Evolutionary conservation across 2,113 vertebrate species (phyloP).

Genomic region (Neoarius graeffei): DNA sequence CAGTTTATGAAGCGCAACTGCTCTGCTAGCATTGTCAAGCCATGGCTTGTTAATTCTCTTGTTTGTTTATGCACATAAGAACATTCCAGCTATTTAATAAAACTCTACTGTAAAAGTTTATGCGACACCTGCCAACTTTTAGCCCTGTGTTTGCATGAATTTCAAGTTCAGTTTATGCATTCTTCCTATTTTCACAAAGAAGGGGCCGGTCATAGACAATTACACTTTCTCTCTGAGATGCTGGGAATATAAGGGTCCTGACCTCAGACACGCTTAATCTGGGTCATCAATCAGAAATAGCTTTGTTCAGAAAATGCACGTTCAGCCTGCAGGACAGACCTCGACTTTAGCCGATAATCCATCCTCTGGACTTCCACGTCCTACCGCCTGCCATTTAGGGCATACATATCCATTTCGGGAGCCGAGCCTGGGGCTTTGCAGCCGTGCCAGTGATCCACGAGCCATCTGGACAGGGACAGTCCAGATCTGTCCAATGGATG

Average conservation of each 20-base stretch:
- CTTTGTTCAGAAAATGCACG: conserved; percentile 1
- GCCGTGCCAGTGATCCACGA: conserved; percentile 55
- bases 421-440: conserved; percentile 60
- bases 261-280: not conserved
- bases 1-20: not conserved
- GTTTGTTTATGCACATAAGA: conserved; percentile 25
- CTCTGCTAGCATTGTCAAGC: conserved; percentile 11
- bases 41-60: conserved; percentile 44
- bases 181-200: not conserved
- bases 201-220: not conserved
- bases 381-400: conserved; percentile 62
- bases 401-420: conserved; percentile 55
- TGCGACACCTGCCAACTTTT: not conserved
- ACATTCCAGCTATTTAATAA: conserved; percentile 1
- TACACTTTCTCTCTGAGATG: not conserved
- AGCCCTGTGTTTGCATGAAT: not conserved
- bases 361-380: conserved; percentile 46
- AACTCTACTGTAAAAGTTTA: not conserved
- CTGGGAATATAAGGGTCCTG: not conserved
- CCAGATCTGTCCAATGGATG: conserved; percentile 61
- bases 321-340: conserved; percentile 24
- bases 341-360: not conserved
- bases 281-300: not conserved
- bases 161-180: not conserved
- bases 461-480: conserved; percentile 65